Percentiles rank a stretch among this genome's conserved stretches.
Evolutionary conservation across 2,888 invertebrate genomes (phyloP).

Genomic region (Choristoneura rosaceana): DNA sequence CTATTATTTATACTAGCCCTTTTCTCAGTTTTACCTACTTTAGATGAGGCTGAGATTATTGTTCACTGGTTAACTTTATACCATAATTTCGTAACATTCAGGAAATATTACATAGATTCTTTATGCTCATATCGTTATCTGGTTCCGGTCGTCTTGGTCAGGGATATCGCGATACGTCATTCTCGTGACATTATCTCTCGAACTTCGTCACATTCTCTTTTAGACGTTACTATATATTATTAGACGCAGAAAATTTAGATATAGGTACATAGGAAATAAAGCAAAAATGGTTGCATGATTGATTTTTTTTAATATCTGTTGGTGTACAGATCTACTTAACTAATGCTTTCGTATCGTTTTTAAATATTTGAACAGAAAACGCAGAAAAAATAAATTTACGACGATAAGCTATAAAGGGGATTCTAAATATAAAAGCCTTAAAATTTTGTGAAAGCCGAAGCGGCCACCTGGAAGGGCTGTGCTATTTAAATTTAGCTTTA

Average conservation of each 20-base stretch:
- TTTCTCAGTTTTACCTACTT: background rate
- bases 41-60: background rate
- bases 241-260: background rate
- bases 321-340: background rate
- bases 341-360: background rate
- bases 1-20: background rate
- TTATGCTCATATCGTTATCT: no score
- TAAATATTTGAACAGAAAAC: constrained; percentile 1
- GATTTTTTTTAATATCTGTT: background rate
- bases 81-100: no score
- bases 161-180: constrained; percentile 1
- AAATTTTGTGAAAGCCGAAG: background rate
- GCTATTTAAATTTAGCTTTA: background rate
- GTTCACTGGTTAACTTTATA: no score
- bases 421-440: constrained; percentile 10
- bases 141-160: background rate
- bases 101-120: no score
- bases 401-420: background rate
- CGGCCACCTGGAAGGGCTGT: constrained; percentile 18
- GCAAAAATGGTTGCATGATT: no score
- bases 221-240: background rate
- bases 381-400: constrained; percentile 7
- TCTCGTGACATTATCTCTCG: background rate
- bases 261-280: no score
- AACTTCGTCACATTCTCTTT: background rate